Evolutionary conservation across 2,888 invertebrate species (phyloP).

Genomic region (Timema podura): DNA sequence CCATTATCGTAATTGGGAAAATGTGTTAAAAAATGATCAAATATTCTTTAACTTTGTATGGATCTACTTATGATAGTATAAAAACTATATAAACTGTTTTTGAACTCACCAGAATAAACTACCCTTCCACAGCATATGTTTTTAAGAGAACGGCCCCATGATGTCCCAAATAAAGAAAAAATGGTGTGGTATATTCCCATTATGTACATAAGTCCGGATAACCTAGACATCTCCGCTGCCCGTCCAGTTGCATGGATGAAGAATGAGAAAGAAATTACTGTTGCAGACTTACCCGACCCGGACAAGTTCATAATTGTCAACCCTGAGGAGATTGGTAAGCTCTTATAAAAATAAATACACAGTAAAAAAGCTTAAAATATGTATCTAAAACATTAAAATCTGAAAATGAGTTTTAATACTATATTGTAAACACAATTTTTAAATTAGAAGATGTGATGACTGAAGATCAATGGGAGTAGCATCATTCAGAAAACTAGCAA

Average conservation of each 20-base stretch:
- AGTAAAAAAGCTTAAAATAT: neutral
- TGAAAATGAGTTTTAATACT: too few relatives aligned
- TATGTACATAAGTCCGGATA: constrained; percentile 56
- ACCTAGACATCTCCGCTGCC: constrained; percentile 53
- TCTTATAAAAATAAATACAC: constrained; percentile 1
- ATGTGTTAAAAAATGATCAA: constrained; percentile 15
- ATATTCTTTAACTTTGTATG: constrained; percentile 33
- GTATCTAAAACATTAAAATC: neutral
- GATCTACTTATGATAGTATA: constrained; percentile 2
- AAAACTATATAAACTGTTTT: neutral
- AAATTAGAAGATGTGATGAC: too few relatives aligned
- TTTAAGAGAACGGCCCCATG: constrained; percentile 67
- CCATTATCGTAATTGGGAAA: neutral
- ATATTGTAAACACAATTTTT: too few relatives aligned
- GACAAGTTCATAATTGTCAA: constrained; percentile 72
- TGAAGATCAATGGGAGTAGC: too few relatives aligned
- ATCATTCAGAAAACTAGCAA: too few relatives aligned
- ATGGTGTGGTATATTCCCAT: constrained; percentile 74
- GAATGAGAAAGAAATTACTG: constrained; percentile 49
- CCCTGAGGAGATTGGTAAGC: constrained; percentile 75
- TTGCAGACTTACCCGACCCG: constrained; percentile 52
- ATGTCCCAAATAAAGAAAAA: constrained; percentile 64
- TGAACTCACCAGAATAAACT: too few relatives aligned
- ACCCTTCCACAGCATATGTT: constrained; percentile 27
- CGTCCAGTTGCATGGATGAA: constrained; percentile 56